Evolutionary conservation across 1,140 invertebrate genomes (phyloP), one percentile per base, ranked within the genome.

Genomic region (Neodiprion fabricii): DNA sequence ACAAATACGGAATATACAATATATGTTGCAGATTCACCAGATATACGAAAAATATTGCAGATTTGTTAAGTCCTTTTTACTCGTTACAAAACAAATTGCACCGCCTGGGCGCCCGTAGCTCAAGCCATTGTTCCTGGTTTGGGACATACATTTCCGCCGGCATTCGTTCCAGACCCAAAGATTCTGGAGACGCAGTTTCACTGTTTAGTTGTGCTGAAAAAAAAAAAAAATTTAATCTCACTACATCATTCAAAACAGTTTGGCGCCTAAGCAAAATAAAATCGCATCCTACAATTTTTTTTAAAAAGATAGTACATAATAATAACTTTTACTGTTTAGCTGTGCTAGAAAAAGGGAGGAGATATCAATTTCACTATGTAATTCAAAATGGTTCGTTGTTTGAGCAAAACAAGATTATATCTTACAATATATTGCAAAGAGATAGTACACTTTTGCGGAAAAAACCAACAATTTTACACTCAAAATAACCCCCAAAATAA

Each of bases 101-200:
- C 70, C 72, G 53, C 75, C 90, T 90, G 53, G 86, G 86, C 9
- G 93, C 93, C 12, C 94, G 91, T 23, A 96, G 85, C 75, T 94
- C 92, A 5, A 96, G 88, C 95, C 95, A 96, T 79, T 95, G 93
- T 84, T 95, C 93, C 86, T 96, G 95, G 86, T 96, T 96, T 0
- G 95, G 94, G 1, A 96, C 95, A 80, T 96, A 96, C 95, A 96
- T 96, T 87, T 96, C 95, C 0, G 95, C 93, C 0, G 95, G 95
- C 91, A 96, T 91, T 77, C 90, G 83, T 48, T 91, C 89, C 70
- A 85, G 53, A n/a, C 84, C 81, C 1, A 81, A 74, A 9, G 84
- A 85, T 75, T 83, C 79, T 1, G 81, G 79, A 0, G 85, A 85
- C 48, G 78, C 83, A 48, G 75, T 82, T 47, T 83, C 80, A 53